These are phyloP conservation scores for Nephrotoma flavescens DNA, from an alignment of 2,888 invertebrate genomes.

Conservation along the genomic window DNA sequence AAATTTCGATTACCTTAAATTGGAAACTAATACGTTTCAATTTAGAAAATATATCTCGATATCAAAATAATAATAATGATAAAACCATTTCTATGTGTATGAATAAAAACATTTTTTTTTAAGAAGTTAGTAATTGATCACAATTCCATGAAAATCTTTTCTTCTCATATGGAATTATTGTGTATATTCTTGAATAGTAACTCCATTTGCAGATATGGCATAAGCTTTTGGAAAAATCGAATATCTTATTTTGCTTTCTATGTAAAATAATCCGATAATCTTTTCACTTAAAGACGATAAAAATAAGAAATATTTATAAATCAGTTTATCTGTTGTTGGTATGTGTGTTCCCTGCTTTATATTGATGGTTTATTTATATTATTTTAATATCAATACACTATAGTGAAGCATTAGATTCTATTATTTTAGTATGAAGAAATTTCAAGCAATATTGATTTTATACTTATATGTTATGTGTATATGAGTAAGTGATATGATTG, in stretches of 20 bases:
- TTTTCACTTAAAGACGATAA: not conserved
- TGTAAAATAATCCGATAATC: not conserved
- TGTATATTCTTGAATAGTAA: too few relatives aligned
- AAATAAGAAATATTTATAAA: not conserved
- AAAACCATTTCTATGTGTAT: not conserved
- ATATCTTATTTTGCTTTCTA: not conserved
- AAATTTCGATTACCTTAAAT: not conserved
- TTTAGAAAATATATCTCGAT: not conserved
- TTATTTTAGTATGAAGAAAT: too few relatives aligned
- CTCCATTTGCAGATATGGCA: not conserved
- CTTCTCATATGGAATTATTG: not conserved
- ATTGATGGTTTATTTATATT: too few relatives aligned
- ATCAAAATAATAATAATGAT: not conserved
- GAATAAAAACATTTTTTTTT: not conserved
- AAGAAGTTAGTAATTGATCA: not conserved
- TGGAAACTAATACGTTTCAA: not conserved
- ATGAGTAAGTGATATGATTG: too few relatives aligned
- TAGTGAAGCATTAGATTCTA: too few relatives aligned
- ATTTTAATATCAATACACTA: too few relatives aligned
- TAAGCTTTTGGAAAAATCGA: not conserved
- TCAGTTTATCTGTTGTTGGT: not conserved
- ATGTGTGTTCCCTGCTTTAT: not conserved
- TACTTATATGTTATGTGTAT: too few relatives aligned
- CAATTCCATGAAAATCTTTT: not conserved
- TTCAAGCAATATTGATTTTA: too few relatives aligned